Evolutionary conservation across 2,113 vertebrate species (phyloP).

Genomic region (Muscicapa adusta): DNA sequence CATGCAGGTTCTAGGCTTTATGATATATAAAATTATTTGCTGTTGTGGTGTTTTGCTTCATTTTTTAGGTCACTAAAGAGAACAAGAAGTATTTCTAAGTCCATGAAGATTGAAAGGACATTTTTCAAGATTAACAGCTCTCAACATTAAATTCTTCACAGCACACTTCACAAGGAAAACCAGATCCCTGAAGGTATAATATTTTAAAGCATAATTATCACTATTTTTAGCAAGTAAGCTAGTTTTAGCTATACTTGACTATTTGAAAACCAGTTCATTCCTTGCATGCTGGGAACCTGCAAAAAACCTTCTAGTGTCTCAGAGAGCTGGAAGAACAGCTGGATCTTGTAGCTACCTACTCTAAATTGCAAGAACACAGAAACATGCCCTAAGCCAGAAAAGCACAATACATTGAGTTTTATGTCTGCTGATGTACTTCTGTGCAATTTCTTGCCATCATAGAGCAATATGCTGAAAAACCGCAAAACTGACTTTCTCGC

Average conservation of each 20-base stretch:
- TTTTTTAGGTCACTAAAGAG: neutral
- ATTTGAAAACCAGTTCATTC: neutral
- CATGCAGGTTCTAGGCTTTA: neutral
- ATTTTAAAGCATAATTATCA: neutral
- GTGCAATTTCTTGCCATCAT: neutral
- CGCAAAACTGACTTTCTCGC: neutral
- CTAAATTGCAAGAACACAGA: neutral
- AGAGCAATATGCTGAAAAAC: neutral
- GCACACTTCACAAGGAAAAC: neutral
- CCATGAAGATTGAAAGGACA: neutral
- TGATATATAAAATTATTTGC: neutral
- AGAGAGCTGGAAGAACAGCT: constrained; percentile 1
- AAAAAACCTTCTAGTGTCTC: neutral
- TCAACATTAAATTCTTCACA: neutral
- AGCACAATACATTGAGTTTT: neutral
- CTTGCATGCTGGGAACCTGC: neutral
- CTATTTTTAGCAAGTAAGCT: constrained; percentile 8
- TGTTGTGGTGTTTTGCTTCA: neutral
- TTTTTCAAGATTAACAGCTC: neutral
- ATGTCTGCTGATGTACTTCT: neutral
- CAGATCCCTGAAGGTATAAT: neutral
- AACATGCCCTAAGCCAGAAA: neutral
- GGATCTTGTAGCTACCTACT: neutral
- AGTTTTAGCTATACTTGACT: neutral
- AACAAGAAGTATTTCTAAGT: neutral